These are phyloP conservation scores for Saguinus imperator DNA, from an alignment of 2,113 vertebrate species.

Conservation along the genomic window DNA sequence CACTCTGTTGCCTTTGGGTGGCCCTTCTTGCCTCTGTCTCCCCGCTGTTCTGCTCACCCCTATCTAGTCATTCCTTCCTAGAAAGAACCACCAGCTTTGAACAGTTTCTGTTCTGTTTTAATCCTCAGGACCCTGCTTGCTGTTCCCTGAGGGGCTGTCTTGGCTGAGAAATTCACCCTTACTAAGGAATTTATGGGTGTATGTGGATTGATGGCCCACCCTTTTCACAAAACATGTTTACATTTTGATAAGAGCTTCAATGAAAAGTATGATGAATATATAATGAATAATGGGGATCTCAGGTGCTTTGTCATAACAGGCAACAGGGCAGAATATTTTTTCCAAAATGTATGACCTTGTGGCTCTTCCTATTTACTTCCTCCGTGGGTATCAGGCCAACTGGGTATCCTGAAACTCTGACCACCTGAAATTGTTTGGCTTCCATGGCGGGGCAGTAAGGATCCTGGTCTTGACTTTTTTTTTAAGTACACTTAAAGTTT, in stretches of 20 bases:
- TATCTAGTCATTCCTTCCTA: not conserved
- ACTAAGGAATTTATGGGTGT: not conserved
- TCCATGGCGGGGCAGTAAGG: not conserved
- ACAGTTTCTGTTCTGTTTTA: not conserved
- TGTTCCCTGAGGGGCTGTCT: not conserved
- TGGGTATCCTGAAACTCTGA: not conserved
- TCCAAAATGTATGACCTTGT: not conserved
- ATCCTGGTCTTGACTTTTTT: not conserved
- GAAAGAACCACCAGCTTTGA: not conserved
- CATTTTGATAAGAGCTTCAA: slow-evolving; percentile 43
- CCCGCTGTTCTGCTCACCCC: not conserved
- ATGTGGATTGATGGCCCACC: slow-evolving; percentile 11
- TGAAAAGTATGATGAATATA: slow-evolving; percentile 7
- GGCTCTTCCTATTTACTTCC: not conserved
- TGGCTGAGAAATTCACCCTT: slow-evolving; percentile 46
- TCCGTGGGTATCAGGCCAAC: not conserved
- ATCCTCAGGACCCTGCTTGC: not conserved
- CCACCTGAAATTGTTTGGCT: not conserved
- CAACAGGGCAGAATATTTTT: not conserved
- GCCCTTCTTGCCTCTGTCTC: not conserved
- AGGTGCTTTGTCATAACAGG: not conserved
- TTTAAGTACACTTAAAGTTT: not conserved
- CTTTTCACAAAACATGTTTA: slow-evolving; percentile 50
- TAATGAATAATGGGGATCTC: slow-evolving; percentile 33
- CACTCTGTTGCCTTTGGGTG: not conserved